Evolutionary conservation across 2,797 vertebrate genomes (phyloP), one percentile per base, ranked within the genome.

Genomic region (Hypotaenidia okinawae): DNA sequence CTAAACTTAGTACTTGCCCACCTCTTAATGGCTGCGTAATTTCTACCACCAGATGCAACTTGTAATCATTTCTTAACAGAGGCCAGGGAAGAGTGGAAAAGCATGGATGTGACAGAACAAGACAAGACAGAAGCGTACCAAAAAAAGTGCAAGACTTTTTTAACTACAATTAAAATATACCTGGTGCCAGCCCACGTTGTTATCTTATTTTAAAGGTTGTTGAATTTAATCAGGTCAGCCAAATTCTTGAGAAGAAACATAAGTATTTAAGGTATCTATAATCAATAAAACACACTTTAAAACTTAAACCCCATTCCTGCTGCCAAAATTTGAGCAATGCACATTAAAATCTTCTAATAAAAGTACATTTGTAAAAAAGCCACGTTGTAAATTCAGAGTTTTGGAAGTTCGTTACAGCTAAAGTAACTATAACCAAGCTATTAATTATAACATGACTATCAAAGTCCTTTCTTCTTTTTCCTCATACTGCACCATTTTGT

Each of bases 211-310:
- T 82, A 73, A 69, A 90, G 28, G 22, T 10, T 28, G 77, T 74
- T 72, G 83, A 13, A 67, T 82, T 87, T 57, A 80, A 87, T 82
- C 37, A 61, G 17, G 64, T 70, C 45, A 83, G 67, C 4, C 45
- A 87, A 64, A 79, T 59, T 88, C 94, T 45, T 90, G 47, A 90
- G 52, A 62, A 72, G 84, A 90, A 51, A 2, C 13, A 0, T 4
- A 87, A 92, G 62, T 93, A 77, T 66, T 92, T 89, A 95, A 87
- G 43, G 61, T 63, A 84, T 41, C 59, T 54, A 49, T 41, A 90
- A 87, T 72, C 75, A 95, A 27, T 77, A 81, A 92, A 91, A 87
- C 35, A 88, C n/a, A 69, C 21, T 15, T 72, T 93, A 87, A 95
- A 93, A 95, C 80, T 68, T 47, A 91, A 94, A 72, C 17, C 21